Base-by-base conservation (phyloP, 2,113 vertebrate species). In the Myotis lucifugus region DNA sequence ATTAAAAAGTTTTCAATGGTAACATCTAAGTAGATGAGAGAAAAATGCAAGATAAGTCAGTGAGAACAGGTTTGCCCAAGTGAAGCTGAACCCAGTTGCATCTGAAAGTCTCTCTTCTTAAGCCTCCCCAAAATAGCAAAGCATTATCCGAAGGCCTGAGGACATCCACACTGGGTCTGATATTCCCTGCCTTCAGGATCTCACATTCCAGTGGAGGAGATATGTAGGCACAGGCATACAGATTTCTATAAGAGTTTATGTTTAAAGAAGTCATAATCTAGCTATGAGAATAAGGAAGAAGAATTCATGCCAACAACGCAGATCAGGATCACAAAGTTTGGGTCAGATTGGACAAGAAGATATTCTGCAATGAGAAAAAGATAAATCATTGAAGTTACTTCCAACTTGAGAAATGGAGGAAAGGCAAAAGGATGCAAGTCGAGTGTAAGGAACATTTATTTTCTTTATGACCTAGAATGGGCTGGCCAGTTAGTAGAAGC, bases 201-300 rank as follows among this genome's bases (percentile, higher is more conserved):
- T 88, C 48, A 64, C 29, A 59, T 84, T 84, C 29, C 9, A 50
- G 27, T 40, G 7, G 46, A 74, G 5, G 17, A 88, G 25, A 67
- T 48, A 70, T 13, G 21, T 21, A 94, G 76, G 9, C 46, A 90
- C 21, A 40, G 5, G 59, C 3, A 67, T 27, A 59, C 19, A 10
- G 76, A 76, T 82, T 46, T 88, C 50, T 78, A 76, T 69, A 84
- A 84, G 29, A 94, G 19, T 87, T 95, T 54, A 32, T 88, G 19
- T 92, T 93, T 70, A 56, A 76, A 67, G 37, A 73, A 67, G 15
- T 81, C 76, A 52, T 77, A 69, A 56, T 56, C 56, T 40, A 76
- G 9, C 27, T 54, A n/a, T 78, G 73, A 82, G 17, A 27, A 76
- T 37, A 85, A 32, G 27, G 19, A 72, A 85, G 40, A 21, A 64